A percentile compares a stretch with the other conserved stretches of the same genome.
These are phyloP conservation scores for Maccullochella peelii DNA, from an alignment of 2,113 vertebrate species.

Conservation along the genomic window DNA sequence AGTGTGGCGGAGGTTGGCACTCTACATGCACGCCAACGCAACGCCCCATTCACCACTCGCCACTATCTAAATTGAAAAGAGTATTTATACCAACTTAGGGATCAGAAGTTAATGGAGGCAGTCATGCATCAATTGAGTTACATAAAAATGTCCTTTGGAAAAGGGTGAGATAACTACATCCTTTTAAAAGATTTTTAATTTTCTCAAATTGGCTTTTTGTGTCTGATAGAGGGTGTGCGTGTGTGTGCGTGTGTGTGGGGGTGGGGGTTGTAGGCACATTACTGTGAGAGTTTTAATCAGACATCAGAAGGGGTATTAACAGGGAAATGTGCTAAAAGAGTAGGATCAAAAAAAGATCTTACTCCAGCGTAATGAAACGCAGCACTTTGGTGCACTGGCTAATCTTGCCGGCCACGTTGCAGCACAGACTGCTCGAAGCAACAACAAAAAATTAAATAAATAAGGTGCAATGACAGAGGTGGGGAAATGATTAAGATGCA, in stretches of 20 bases:
- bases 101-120: slow-evolving; percentile 79
- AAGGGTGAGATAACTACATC: slow-evolving; percentile 73
- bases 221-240: slow-evolving; percentile 38
- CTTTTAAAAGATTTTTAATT: slow-evolving; percentile 77
- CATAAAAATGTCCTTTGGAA: slow-evolving; percentile 74
- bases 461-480: slow-evolving; percentile 30
- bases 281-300: slow-evolving; percentile 68
- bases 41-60: slow-evolving; percentile 58
- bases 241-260: slow-evolving; percentile 1
- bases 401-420: slow-evolving; percentile 50
- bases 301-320: slow-evolving; percentile 75
- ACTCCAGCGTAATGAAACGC: slow-evolving; percentile 65
- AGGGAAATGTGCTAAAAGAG: slow-evolving; percentile 61
- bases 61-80: slow-evolving; percentile 81
- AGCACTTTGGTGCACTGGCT: slow-evolving; percentile 41
- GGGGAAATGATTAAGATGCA: slow-evolving; percentile 31
- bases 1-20: slow-evolving; percentile 52
- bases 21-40: slow-evolving; percentile 41
- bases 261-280: slow-evolving; percentile 39
- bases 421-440: slow-evolving; percentile 18
- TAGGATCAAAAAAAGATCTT: slow-evolving; percentile 72
- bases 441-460: slow-evolving; percentile 17
- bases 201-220: slow-evolving; percentile 78
- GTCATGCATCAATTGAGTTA: slow-evolving; percentile 79
- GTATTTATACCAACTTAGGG: slow-evolving; percentile 80